A percentile compares a stretch with the other conserved stretches of the same genome.
Conservation (phyloP, 64 coral and sea anemone species). For the Catalaphyllia jardinei region DNA sequence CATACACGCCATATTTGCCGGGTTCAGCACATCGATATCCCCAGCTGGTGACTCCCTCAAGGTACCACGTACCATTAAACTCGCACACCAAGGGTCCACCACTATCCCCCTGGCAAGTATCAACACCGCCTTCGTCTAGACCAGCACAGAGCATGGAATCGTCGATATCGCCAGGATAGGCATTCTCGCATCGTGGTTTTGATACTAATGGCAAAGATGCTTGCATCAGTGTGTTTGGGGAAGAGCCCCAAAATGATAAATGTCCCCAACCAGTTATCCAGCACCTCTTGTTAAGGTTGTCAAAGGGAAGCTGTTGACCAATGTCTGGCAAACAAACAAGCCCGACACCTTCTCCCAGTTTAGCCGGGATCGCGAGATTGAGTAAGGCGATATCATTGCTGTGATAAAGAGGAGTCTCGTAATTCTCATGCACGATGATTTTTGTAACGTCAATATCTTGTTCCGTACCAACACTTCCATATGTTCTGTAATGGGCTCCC, state of each 20-base stretch:
- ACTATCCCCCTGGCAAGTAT: constrained; percentile 19
- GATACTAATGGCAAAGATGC: constrained; percentile 54
- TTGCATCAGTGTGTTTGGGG: constrained; percentile 44
- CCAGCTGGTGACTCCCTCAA: constrained; percentile 15
- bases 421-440: constrained; percentile 55
- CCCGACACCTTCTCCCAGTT: background rate
- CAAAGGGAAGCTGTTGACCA: background rate
- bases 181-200: background rate
- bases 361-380: constrained; percentile 29
- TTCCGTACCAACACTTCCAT: constrained; percentile 24
- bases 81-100: background rate
- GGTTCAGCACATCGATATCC: background rate
- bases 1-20: too few species aligned
- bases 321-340: constrained; percentile 26
- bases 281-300: background rate
- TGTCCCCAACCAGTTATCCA: constrained; percentile 63
- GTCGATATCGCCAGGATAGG: constrained; percentile 18
- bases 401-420: background rate
- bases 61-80: constrained; percentile 15
- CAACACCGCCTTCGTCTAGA: background rate
- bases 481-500: constrained; percentile 51
- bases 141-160: constrained; percentile 33
- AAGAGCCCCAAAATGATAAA: constrained; percentile 13
- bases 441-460: constrained; percentile 44
- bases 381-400: constrained; percentile 60